Evolutionary conservation across 2,888 invertebrate species (phyloP), one percentile per base, ranked within the genome.

Genomic region (Panopea generosa): DNA sequence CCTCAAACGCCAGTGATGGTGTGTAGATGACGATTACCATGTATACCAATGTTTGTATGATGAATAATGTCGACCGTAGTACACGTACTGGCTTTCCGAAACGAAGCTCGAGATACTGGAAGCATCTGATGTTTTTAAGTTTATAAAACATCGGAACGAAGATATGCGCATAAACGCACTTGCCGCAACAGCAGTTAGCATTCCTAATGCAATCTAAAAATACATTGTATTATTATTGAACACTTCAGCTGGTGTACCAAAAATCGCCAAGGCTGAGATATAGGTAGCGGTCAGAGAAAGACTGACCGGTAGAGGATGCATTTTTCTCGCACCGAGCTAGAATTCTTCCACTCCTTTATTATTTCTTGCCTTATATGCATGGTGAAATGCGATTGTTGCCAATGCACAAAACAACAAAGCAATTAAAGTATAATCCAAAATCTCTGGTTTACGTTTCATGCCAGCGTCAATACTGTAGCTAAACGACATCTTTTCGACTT

Each of bases 341-440:
- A 92, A 87, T 57, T 92, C 91, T 29, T 85, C 86, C 49, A 87
- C 89, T n/a, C 91, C 96, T 92, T 81, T 95, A 90, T 94, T 93
- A 79, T 93, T 94, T 85, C 93, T 77, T 49, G 73, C 94, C 27
- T 93, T 94, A 86, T 94, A 94, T 89, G 94, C 92, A 83, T 90
- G 92, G 72, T 88, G 91, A 38, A 91, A 79, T 6, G 92, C 84
- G n/a, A 83, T 78, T 2, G 69, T 69, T 0, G 77, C 77, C 9
- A 80, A 83, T 4, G 63, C 52, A n/a, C 59, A 61, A 45, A 83
- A 77, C 70, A 73, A 55, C 16, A 77, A 24, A 11, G 80, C 69
- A 67, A 83, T 78, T 52, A 81, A 45, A 11, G 78, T 61, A 75
- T 83, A 81, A 49, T 83, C 83, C 14, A 75, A 63, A 3, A 60